phyloP scores from a whole-genome alignment of 2,888 invertebrate species.

The Caenorhabditis virilis region DNA sequence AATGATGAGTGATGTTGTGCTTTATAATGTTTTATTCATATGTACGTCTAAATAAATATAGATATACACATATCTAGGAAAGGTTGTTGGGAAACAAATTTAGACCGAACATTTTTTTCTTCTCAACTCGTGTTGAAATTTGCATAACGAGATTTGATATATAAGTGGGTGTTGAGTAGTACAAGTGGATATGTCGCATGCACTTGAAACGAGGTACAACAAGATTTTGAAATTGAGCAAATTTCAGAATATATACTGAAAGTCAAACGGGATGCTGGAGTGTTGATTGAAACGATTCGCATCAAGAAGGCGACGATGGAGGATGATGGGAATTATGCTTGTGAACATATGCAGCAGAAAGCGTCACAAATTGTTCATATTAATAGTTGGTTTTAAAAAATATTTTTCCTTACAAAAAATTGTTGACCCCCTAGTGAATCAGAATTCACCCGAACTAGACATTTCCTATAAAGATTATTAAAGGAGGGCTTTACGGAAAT shows the following conservation, averaged over 20 bases:
- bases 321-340: slow-evolving; percentile 63
- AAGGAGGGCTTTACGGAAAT: too few species aligned
- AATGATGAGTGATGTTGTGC: too few species aligned
- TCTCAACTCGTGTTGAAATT: too few species aligned
- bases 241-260: slow-evolving; percentile 52
- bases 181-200: too few species aligned
- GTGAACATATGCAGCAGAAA: slow-evolving; percentile 52
- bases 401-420: too few species aligned
- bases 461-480: background rate
- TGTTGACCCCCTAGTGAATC: background rate
- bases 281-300: slow-evolving; percentile 48
- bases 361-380: slow-evolving; percentile 65
- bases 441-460: background rate
- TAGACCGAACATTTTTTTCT: too few species aligned
- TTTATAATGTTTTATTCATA: slow-evolving; percentile 23
- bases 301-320: slow-evolving; percentile 50
- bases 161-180: slow-evolving; percentile 1
- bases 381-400: slow-evolving; percentile 36
- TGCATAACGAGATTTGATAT: slow-evolving; percentile 19
- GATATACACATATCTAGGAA: too few species aligned
- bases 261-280: slow-evolving; percentile 48
- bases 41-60: background rate
- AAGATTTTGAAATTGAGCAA: background rate
- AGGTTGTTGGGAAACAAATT: too few species aligned
- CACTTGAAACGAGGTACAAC: too few species aligned